These are phyloP conservation scores for Drosophila sulfurigaster DNA, from an alignment of 1,140 invertebrate genomes.

Conservation along the genomic window DNA sequence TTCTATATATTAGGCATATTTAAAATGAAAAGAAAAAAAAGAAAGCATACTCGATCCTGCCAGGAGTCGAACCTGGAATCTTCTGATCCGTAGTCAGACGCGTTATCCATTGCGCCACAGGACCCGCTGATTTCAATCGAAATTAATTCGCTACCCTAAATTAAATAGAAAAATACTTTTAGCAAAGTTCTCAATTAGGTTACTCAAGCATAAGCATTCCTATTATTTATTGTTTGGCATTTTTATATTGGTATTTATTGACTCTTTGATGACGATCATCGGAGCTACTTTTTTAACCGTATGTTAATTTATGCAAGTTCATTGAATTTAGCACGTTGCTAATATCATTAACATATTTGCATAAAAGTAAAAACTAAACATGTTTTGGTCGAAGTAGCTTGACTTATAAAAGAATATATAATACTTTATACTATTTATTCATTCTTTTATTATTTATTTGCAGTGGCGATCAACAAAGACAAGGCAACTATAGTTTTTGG, in stretches of 20 bases:
- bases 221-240: slow-evolving; percentile 4
- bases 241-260: not conserved
- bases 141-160: not conserved
- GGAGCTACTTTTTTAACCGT: not conserved
- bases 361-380: slow-evolving; percentile 13
- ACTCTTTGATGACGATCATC: not conserved
- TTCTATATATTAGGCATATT: not conserved
- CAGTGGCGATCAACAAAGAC: slow-evolving; percentile 1
- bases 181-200: slow-evolving; percentile 4
- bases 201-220: slow-evolving; percentile 9
- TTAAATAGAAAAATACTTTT: not conserved
- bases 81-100: slow-evolving; percentile 90
- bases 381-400: slow-evolving; percentile 3
- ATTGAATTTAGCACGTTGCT: slow-evolving; percentile 19
- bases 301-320: slow-evolving; percentile 36
- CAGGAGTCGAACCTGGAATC: slow-evolving; percentile 91
- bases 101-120: slow-evolving; percentile 90
- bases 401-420: slow-evolving; percentile 14
- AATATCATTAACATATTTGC: slow-evolving; percentile 14
- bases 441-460: slow-evolving; percentile 1
- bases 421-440: not conserved
- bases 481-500: not conserved
- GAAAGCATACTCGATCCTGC: slow-evolving; percentile 86
- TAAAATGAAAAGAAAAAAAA: not conserved
- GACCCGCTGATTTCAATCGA: slow-evolving; percentile 75